phyloP scores from a whole-genome alignment of 2,113 vertebrate genomes.

The Aspidoscelis tigris region DNA sequence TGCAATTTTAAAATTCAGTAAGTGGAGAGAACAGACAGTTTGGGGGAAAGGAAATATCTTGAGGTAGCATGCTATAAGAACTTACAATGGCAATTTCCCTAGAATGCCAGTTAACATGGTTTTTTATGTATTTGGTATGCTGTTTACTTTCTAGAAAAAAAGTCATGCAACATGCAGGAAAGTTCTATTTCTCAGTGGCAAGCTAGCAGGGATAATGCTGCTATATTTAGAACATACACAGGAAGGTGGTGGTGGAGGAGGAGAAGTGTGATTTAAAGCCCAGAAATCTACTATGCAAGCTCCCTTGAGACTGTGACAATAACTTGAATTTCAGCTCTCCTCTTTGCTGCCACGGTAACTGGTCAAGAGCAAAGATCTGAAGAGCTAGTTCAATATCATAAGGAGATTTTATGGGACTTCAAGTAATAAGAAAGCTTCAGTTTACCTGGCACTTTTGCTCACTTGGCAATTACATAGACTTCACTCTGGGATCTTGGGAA shows the following conservation, averaged over 20 bases:
- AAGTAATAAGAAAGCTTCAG: not conserved
- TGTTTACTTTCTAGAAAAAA: not conserved
- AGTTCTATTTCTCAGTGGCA: not conserved
- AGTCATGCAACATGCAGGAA: not conserved
- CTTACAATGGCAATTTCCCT: too few relatives aligned
- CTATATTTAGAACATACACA: not conserved
- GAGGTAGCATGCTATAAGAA: too few relatives aligned
- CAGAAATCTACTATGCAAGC: not conserved
- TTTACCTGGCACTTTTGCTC: not conserved
- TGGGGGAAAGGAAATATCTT: too few relatives aligned
- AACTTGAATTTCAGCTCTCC: not conserved
- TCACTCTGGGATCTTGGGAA: fast-evolving
- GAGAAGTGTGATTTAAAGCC: constrained; percentile 8
- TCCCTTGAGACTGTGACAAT: constrained; percentile 12
- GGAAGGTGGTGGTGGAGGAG: not conserved
- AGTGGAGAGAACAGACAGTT: too few relatives aligned
- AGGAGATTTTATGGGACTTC: not conserved
- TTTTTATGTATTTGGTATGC: not conserved
- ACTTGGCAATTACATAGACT: not conserved
- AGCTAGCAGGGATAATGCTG: not conserved
- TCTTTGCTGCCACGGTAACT: not conserved
- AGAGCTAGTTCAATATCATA: not conserved
- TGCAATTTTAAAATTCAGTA: too few relatives aligned
- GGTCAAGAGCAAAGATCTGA: not conserved
- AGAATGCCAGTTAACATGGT: too few relatives aligned